A percentile compares a stretch with the other conserved stretches of the same genome.
Conservation (phyloP, 2,113 vertebrate genomes). For the Pluvianellus socialis region DNA sequence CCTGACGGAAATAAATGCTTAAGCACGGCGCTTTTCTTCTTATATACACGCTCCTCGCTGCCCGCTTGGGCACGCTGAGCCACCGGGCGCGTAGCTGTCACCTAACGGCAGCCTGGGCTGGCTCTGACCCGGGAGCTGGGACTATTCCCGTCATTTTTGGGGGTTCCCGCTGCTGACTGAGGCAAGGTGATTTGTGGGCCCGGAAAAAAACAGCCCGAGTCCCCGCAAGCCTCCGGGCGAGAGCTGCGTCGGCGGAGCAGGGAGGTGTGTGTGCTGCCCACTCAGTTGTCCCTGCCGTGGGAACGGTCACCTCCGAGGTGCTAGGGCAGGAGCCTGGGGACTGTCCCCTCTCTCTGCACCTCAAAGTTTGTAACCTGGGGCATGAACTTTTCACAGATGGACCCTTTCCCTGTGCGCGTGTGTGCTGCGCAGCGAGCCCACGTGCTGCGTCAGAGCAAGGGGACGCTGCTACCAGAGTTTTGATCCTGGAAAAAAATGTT, state of each 20-base stretch:
- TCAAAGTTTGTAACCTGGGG: too few species aligned
- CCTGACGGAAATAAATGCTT: not conserved
- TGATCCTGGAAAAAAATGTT: not conserved
- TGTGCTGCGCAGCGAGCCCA: too few species aligned
- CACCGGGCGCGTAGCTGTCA: fast-evolving
- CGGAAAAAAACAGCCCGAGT: not conserved
- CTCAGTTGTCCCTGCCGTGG: fast-evolving
- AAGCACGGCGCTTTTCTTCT: too few species aligned
- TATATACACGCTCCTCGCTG: fast-evolving
- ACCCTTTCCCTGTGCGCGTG: not conserved
- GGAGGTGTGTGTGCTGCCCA: not conserved
- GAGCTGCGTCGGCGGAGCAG: fast-evolving
- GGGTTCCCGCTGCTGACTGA: too few species aligned
- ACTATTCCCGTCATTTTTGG: not conserved
- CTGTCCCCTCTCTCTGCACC: not conserved
- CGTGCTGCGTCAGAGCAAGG: not conserved
- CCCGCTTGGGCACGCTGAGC: fast-evolving
- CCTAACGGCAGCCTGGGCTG: fast-evolving
- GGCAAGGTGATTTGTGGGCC: too few species aligned
- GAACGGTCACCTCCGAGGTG: not conserved
- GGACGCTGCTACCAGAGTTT: not conserved
- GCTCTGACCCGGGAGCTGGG: too few species aligned
- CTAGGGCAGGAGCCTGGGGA: too few species aligned
- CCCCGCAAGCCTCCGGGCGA: not conserved
- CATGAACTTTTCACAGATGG: not conserved